Evolutionary conservation across 2,888 invertebrate genomes (phyloP).

Genomic region (Dicycla oo): DNA sequence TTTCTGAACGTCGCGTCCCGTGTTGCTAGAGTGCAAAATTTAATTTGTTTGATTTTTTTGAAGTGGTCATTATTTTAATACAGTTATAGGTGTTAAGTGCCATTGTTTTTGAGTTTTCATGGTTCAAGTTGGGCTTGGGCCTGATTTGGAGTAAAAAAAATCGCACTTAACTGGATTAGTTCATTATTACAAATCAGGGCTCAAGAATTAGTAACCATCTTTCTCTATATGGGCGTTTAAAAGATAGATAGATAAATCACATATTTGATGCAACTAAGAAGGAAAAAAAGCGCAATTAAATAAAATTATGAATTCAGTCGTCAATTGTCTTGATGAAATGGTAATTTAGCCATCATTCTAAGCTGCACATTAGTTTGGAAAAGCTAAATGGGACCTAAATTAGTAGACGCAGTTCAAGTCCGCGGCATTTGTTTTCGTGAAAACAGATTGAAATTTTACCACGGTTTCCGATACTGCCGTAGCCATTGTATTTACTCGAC

Average conservation of each 20-base stretch:
- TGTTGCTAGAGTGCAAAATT: conserved; percentile 76
- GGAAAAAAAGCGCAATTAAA: no score
- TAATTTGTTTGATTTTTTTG: conserved; percentile 65
- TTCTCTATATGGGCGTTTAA: neutral
- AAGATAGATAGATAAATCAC: neutral
- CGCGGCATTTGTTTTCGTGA: no score
- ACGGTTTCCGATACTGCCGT: no score
- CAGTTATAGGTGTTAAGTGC: conserved; percentile 25
- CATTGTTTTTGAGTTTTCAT: conserved; percentile 20
- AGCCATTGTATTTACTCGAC: no score
- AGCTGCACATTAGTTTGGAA: neutral
- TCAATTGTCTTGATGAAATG: neutral
- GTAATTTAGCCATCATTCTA: neutral
- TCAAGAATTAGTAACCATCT: neutral
- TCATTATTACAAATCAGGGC: neutral
- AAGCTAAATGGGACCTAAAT: no score
- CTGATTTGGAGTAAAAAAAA: neutral
- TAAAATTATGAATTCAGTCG: neutral
- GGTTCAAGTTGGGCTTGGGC: neutral
- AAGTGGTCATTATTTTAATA: conserved; percentile 66
- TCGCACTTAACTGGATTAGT: neutral
- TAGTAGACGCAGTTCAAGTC: no score
- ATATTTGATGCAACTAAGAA: neutral
- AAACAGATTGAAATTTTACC: no score
- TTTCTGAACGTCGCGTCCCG: conserved; percentile 77